A percentile compares a stretch with the other conserved stretches of the same genome.
Conservation (phyloP, 2,797 vertebrate species). For the Threskiornis aethiopicus region DNA sequence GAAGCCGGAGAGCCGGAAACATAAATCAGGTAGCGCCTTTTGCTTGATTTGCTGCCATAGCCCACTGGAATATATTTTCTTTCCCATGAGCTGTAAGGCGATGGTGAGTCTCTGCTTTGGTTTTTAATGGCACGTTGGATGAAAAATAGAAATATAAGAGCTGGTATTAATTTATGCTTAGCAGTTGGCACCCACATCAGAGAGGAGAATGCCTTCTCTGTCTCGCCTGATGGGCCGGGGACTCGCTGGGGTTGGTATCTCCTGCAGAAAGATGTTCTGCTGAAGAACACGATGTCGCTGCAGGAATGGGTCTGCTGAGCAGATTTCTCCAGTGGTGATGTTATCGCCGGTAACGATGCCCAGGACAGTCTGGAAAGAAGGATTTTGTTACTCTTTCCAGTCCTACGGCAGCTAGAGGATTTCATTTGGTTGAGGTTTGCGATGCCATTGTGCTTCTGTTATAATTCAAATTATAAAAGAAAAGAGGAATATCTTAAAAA, state of each 20-base stretch:
- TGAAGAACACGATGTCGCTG: background rate
- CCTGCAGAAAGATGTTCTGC: background rate
- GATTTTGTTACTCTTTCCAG: background rate
- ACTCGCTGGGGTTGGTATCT: background rate
- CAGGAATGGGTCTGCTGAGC: background rate
- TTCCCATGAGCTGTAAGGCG: background rate
- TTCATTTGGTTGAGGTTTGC: background rate
- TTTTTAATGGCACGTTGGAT: background rate
- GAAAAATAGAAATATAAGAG: background rate
- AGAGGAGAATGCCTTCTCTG: background rate
- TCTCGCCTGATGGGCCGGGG: background rate
- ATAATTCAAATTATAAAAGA: background rate
- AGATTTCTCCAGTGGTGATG: background rate
- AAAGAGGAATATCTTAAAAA: background rate
- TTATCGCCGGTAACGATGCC: background rate
- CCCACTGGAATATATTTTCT: background rate
- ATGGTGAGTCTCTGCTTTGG: background rate
- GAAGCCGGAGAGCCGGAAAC: background rate
- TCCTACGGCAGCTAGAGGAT: background rate
- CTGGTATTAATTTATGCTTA: background rate
- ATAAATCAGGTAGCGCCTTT: background rate
- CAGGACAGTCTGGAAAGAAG: fast-evolving
- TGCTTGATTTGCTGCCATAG: background rate
- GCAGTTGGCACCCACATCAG: background rate
- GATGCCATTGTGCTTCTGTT: background rate